phyloP scores from a whole-genome alignment of 2,113 vertebrate species.

The Mola mola region DNA sequence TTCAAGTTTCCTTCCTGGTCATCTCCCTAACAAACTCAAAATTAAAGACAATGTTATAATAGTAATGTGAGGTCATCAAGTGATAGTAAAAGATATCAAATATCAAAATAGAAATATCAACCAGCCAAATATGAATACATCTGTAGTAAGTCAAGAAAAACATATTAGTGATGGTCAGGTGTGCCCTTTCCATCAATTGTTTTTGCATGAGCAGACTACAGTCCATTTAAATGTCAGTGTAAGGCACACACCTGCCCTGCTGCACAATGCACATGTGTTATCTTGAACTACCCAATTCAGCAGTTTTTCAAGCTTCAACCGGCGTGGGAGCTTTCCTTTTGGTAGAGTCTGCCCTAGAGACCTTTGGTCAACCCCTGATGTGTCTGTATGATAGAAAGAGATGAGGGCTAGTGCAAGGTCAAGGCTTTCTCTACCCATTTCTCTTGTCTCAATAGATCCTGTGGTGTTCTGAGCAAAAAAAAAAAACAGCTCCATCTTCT shows the following conservation, averaged over 20 bases:
- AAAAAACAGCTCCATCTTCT: background rate
- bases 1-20: conserved; percentile 34
- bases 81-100: too few relatives aligned
- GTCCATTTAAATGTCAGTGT: conserved; percentile 8
- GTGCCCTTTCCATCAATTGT: conserved; percentile 8
- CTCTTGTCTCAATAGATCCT: conserved; percentile 29
- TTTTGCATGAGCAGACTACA: conserved; percentile 16
- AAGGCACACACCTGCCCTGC: background rate
- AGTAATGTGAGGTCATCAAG: too few relatives aligned
- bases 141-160: background rate
- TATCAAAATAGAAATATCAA: too few relatives aligned
- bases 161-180: background rate
- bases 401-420: conserved; percentile 64
- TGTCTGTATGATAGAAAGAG: conserved; percentile 63
- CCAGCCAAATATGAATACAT: background rate
- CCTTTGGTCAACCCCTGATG: conserved; percentile 45
- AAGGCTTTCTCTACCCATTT: too few relatives aligned
- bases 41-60: too few relatives aligned
- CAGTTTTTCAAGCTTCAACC: conserved; percentile 38
- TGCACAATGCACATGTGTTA: conserved; percentile 31
- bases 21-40: too few relatives aligned
- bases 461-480: background rate
- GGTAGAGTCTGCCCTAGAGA: conserved; percentile 32
- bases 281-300: conserved; percentile 26
- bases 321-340: conserved; percentile 28